Percentiles rank a stretch among this genome's conserved stretches.
phyloP scores from a whole-genome alignment of 1,140 invertebrate genomes.

The Drosophila lowei region DNA sequence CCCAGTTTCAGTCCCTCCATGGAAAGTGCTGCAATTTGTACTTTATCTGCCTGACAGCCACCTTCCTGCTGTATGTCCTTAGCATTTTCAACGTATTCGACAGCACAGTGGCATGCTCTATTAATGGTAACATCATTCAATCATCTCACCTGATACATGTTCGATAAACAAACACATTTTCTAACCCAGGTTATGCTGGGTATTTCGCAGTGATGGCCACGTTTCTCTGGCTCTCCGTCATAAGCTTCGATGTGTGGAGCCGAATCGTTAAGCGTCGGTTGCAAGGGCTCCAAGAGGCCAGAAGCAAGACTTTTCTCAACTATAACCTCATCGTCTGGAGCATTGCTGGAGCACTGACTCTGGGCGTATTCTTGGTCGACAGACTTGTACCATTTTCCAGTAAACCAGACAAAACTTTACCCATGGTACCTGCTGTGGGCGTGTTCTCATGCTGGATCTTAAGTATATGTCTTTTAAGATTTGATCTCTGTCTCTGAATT shows the following conservation, averaged over 20 bases:
- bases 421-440: conserved; percentile 84
- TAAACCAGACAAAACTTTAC: not conserved
- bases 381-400: conserved; percentile 85
- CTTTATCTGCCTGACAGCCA: conserved; percentile 37
- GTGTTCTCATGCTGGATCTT: conserved; percentile 84
- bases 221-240: conserved; percentile 90
- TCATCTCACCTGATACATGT: not conserved
- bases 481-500: no score
- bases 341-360: conserved; percentile 83
- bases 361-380: conserved; percentile 70
- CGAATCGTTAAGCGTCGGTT: conserved; percentile 83
- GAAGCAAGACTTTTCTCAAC: conserved; percentile 84
- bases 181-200: conserved; percentile 84
- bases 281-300: conserved; percentile 83
- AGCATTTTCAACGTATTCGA: conserved; percentile 16
- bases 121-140: conserved; percentile 3
- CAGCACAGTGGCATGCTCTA: conserved; percentile 38
- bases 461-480: conserved; percentile 80
- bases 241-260: conserved; percentile 89
- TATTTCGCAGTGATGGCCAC: conserved; percentile 89
- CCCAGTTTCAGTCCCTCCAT: conserved; percentile 88
- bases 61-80: conserved; percentile 84
- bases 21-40: conserved; percentile 86
- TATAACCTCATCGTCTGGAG: conserved; percentile 90
- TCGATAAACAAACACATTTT: not conserved